A percentile compares a stretch with the other conserved stretches of the same genome.
phyloP scores from a whole-genome alignment of 2,888 invertebrate genomes.

The Cantharis nigra region DNA sequence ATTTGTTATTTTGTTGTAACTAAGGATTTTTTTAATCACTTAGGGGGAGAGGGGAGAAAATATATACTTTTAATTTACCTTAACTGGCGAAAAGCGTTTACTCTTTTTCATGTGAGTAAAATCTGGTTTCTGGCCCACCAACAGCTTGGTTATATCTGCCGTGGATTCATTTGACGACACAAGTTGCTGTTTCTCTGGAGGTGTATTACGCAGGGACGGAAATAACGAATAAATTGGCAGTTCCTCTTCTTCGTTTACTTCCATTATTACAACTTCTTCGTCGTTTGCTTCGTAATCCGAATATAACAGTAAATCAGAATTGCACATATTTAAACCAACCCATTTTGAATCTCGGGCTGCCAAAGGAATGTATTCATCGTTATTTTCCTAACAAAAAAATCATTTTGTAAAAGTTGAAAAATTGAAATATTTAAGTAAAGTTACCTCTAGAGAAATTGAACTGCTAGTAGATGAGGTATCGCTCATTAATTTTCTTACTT shows the following conservation, averaged over 20 bases:
- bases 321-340: slow-evolving; percentile 54
- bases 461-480: neutral
- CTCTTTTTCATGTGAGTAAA: slow-evolving; percentile 40
- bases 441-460: neutral
- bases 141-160: slow-evolving; percentile 41
- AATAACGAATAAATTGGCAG: slow-evolving; percentile 41
- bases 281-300: slow-evolving; percentile 15
- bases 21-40: neutral
- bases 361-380: slow-evolving; percentile 47
- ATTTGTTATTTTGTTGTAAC: neutral
- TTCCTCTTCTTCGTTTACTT: slow-evolving; percentile 36
- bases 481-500: neutral
- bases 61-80: slow-evolving; percentile 1
- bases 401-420: neutral
- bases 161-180: slow-evolving; percentile 32
- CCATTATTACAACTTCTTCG: slow-evolving; percentile 35
- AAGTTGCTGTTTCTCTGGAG: slow-evolving; percentile 7
- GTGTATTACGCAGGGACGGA: slow-evolving; percentile 40
- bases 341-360: slow-evolving; percentile 60
- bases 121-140: slow-evolving; percentile 46
- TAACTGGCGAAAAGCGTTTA: slow-evolving; percentile 33
- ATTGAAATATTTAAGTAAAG: neutral
- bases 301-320: slow-evolving; percentile 29
- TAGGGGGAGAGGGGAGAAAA: neutral
- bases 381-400: slow-evolving; percentile 15